A percentile compares a stretch with the other conserved stretches of the same genome.
These are phyloP conservation scores for Linyphia triangularis DNA, from an alignment of 2,888 invertebrate species.

Conservation along the genomic window DNA sequence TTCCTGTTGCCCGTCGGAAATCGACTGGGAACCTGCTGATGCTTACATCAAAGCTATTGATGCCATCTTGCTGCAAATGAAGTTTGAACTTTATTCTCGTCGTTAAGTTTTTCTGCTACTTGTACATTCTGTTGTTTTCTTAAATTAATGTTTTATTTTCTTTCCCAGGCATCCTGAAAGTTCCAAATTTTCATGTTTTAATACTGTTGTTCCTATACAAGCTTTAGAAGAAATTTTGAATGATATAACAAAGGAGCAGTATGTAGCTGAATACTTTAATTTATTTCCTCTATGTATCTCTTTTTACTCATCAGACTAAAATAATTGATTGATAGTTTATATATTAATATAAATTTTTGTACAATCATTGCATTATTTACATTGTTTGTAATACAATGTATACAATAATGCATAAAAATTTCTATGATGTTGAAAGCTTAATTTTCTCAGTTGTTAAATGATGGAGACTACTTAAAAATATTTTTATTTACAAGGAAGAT, in stretches of 20 bases:
- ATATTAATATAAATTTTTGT: too few relatives aligned
- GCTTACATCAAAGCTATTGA: constrained; percentile 69
- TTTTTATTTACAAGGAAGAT: too few relatives aligned
- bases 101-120: neutral
- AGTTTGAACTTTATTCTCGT: constrained; percentile 11
- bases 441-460: too few relatives aligned
- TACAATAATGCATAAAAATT: too few relatives aligned
- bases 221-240: constrained; percentile 51
- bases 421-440: too few relatives aligned
- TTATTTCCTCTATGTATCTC: too few relatives aligned
- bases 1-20: constrained; percentile 54
- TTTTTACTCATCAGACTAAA: too few relatives aligned
- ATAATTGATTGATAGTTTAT: too few relatives aligned
- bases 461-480: too few relatives aligned
- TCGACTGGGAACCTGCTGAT: constrained; percentile 66
- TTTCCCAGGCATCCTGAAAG: constrained; percentile 39
- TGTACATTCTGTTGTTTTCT: neutral
- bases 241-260: constrained; percentile 63
- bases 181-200: constrained; percentile 8
- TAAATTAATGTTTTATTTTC: neutral
- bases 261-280: too few relatives aligned
- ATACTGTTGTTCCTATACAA: constrained; percentile 30
- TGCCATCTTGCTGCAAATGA: constrained; percentile 34
- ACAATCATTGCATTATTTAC: too few relatives aligned
- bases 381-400: too few relatives aligned